These are phyloP conservation scores for Enteromius thamalakanensis DNA, from an alignment of 2,797 vertebrate genomes.

Conservation along the genomic window DNA sequence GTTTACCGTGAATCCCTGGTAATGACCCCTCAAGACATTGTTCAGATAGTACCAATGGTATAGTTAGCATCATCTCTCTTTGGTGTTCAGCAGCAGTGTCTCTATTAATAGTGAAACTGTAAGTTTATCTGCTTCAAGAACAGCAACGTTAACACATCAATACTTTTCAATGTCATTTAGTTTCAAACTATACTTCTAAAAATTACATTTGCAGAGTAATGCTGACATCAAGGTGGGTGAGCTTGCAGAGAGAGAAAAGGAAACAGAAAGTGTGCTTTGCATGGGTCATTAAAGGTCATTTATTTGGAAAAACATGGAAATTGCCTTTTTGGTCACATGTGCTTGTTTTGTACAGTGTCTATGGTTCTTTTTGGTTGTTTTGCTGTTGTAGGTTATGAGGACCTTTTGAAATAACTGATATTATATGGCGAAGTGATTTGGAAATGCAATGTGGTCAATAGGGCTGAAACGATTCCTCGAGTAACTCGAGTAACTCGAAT, in stretches of 20 bases:
- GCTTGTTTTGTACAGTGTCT: not conserved
- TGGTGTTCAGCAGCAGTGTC: not conserved
- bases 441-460: not conserved
- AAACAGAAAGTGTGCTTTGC: not conserved
- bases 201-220: not conserved
- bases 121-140: not conserved
- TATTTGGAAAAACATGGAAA: not conserved
- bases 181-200: not conserved
- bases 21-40: not conserved
- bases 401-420: not conserved
- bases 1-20: no score
- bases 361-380: not conserved
- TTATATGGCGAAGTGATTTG: not conserved
- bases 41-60: not conserved
- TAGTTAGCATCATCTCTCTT: not conserved
- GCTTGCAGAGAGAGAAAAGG: not conserved
- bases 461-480: no score
- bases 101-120: not conserved
- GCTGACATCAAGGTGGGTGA: not conserved
- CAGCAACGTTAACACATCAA: not conserved
- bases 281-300: not conserved
- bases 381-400: not conserved
- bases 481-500: no score
- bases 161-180: not conserved
- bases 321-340: not conserved